Conservation (phyloP, 2,113 vertebrate genomes). For the Cheilinus undulatus region DNA sequence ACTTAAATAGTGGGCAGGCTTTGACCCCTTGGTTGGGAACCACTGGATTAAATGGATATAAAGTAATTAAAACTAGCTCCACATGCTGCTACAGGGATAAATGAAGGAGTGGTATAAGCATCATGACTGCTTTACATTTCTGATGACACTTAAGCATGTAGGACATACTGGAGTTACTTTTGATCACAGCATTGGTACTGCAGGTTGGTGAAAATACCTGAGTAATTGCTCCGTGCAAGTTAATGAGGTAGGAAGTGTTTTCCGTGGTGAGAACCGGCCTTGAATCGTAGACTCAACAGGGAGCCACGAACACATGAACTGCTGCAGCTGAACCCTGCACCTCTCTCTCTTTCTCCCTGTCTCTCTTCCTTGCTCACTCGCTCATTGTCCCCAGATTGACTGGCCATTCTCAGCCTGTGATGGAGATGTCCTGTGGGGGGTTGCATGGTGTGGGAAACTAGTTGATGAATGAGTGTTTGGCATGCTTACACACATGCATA, state of each 20-base stretch:
- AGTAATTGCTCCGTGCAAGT: too few relatives aligned
- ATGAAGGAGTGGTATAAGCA: background rate
- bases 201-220: too few relatives aligned
- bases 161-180: background rate
- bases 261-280: conserved; percentile 60
- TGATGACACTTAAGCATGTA: too few relatives aligned
- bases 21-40: background rate
- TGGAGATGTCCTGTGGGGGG: conserved; percentile 74
- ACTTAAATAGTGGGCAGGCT: background rate
- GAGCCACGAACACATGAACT: conserved; percentile 53
- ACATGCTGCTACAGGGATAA: background rate
- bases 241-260: conserved; percentile 26
- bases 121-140: too few relatives aligned
- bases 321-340: conserved; percentile 50
- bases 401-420: conserved; percentile 68
- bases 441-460: conserved; percentile 75
- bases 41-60: background rate
- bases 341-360: conserved; percentile 20
- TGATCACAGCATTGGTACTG: background rate
- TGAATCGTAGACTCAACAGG: conserved; percentile 67
- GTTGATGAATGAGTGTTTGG: conserved; percentile 78
- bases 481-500: conserved; percentile 67
- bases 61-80: background rate
- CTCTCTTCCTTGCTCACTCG: conserved; percentile 22
- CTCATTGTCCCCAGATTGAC: conserved; percentile 68